Conservation (phyloP, 2,797 vertebrate genomes). For the Miichthys miiuy region DNA sequence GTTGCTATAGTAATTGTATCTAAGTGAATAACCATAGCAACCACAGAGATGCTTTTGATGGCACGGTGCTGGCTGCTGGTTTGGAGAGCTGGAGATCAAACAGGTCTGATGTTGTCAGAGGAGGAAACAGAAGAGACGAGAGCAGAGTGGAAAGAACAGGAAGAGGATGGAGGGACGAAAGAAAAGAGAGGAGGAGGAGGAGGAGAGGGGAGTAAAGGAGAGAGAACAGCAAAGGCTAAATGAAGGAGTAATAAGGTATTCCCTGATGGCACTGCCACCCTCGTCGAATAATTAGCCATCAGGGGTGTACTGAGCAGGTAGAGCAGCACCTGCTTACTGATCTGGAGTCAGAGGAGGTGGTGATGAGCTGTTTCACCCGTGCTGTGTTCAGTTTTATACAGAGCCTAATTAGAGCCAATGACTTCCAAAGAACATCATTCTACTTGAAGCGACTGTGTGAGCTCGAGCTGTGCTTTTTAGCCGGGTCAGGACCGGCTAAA, state of each 20-base stretch:
- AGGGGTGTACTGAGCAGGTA: not conserved
- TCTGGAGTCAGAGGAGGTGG: conserved; percentile 1
- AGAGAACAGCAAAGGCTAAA: not conserved
- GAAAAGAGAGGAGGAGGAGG: too few relatives aligned
- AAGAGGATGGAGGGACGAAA: not conserved
- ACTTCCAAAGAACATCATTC: conserved; percentile 1
- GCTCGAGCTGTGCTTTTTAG: not conserved
- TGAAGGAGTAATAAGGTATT: not conserved
- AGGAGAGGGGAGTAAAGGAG: not conserved
- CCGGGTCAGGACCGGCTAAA: not conserved
- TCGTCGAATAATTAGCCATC: conserved; percentile 31
- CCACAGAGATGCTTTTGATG: conserved; percentile 69
- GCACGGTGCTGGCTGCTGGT: conserved; percentile 52
- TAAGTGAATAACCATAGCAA: conserved; percentile 88
- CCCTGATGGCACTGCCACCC: conserved; percentile 14
- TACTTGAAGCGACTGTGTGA: not conserved
- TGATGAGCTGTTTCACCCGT: conserved; percentile 28
- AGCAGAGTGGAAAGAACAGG: not conserved
- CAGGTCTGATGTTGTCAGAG: conserved; percentile 31
- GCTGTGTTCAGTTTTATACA: conserved; percentile 12
- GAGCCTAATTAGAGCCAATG: conserved; percentile 15
- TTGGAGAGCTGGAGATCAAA: conserved; percentile 71
- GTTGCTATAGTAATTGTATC: conserved; percentile 88
- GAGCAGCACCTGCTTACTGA: conserved; percentile 31
- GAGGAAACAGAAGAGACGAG: not conserved